phyloP scores from a whole-genome alignment of 2,797 vertebrate species.

The Sebastes matsubarae region DNA sequence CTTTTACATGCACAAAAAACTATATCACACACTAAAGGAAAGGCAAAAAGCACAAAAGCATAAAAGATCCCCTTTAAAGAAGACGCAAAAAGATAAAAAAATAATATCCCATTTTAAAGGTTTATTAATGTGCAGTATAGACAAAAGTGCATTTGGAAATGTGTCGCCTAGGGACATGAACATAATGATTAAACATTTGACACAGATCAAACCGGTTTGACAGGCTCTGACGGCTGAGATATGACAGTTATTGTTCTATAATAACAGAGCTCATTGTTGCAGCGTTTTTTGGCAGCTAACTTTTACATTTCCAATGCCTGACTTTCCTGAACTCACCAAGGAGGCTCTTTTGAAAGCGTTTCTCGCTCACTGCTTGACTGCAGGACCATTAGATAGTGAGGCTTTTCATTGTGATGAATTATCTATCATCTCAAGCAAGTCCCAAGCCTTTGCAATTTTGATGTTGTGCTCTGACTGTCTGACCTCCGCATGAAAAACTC shows the following conservation, averaged over 20 bases:
- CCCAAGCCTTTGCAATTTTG: constrained; percentile 5
- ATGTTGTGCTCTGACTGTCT: constrained; percentile 2
- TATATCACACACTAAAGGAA: too few species aligned
- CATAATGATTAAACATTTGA: neutral
- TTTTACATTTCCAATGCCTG: neutral
- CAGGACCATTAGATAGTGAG: neutral
- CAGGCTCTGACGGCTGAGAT: neutral
- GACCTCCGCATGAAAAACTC: neutral
- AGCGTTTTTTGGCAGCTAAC: neutral
- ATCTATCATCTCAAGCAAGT: constrained; percentile 1
- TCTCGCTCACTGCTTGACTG: neutral
- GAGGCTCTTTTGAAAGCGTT: neutral
- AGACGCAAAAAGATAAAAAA: neutral
- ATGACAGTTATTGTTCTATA: neutral
- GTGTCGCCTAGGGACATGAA: neutral
- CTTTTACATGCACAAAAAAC: too few species aligned
- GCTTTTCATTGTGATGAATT: constrained; percentile 14
- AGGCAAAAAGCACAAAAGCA: accelerated
- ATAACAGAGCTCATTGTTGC: neutral
- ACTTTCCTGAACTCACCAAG: neutral
- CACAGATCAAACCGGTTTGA: neutral
- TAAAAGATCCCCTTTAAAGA: neutral
- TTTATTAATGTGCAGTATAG: neutral
- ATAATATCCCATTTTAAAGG: neutral
- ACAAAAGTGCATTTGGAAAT: neutral